Base-by-base conservation (phyloP, 2,113 vertebrate species). In the Ciconia maguari region DNA sequence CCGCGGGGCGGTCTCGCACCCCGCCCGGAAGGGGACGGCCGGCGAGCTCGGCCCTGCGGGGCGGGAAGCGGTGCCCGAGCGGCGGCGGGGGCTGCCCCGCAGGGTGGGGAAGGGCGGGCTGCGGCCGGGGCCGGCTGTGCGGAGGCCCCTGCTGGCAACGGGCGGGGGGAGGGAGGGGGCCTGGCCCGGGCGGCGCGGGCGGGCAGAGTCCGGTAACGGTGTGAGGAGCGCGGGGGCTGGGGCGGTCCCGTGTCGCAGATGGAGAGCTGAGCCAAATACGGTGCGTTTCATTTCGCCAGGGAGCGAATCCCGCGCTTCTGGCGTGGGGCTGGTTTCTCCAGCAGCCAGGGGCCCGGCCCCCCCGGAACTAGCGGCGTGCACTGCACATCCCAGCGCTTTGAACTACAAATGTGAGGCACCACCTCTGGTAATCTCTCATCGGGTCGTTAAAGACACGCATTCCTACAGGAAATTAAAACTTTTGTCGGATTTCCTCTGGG, bases 391-490 rank as follows among this genome's bases (percentile, higher is more conserved):
- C 72, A 1, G 41, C 26, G 16, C 27, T 2, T 32, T 4, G 0
- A 16, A 0, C 20, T 10, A 4, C 38, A 0, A 1, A 1, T 0
- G 13, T 1, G 32, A 20, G 60, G 24, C 41, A 24, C 7, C 38
- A 0, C 20, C 34, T 29, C 65, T 2, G 51, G 18, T 13, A 1
- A 1, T 5, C 72, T 7, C 41, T 12, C 18, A 0, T 7, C 25
- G 61, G 32, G 26, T 10, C 36, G 36, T 2, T 2, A 6, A 3
- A 38, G 60, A 11, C 30, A 6, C 21, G 36, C 65, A 0, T 75
- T 49, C 30, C n/a, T n/a, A 4, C 69, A 78, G 83, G 77, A 76
- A 61, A 69, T 57, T 3, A 52, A 72, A 85, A 96, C 81, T 92
- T 96, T 3, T 5, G 29, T 13, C 74, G 34, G 2, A 11, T 93